phyloP scores from a whole-genome alignment of 2,888 invertebrate genomes.

The Branchellion lobata region DNA sequence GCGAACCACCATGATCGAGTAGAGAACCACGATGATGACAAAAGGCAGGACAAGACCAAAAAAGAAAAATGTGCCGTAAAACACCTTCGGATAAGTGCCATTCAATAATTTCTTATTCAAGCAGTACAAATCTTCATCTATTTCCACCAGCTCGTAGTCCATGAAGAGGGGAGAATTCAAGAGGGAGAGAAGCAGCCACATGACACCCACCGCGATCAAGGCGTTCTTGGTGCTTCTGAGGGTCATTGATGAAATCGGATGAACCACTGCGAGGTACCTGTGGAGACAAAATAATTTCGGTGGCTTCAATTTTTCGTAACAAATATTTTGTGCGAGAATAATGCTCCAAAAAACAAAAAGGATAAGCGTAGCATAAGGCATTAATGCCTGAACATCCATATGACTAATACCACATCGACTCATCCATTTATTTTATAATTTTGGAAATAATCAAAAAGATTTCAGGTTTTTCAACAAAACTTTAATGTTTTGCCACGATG shows the following conservation, averaged over 20 bases:
- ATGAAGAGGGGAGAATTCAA: conserved; percentile 31
- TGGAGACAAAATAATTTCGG: no score
- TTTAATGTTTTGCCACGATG: no score
- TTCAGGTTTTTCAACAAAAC: no score
- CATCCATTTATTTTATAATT: no score
- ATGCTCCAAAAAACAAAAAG: no score
- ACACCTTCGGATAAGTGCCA: conserved; percentile 43
- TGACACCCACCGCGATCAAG: conserved; percentile 17
- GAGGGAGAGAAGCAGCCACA: conserved; percentile 43
- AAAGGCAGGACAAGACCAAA: conserved; percentile 86
- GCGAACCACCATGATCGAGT: conserved; percentile 76
- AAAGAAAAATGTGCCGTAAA: conserved; percentile 69
- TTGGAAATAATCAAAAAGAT: no score
- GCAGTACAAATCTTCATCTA: neutral
- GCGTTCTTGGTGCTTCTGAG: conserved; percentile 45
- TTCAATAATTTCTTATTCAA: conserved; percentile 30
- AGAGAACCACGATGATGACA: conserved; percentile 80
- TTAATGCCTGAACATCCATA: no score
- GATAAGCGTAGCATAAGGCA: no score
- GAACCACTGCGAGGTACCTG: conserved; percentile 83
- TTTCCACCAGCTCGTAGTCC: conserved; percentile 36
- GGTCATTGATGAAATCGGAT: conserved; percentile 80
- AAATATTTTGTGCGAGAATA: no score
- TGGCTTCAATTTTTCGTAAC: no score
- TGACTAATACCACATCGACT: no score